Base-by-base conservation (phyloP, 2,113 vertebrate species). In the Trogon melanurus region DNA sequence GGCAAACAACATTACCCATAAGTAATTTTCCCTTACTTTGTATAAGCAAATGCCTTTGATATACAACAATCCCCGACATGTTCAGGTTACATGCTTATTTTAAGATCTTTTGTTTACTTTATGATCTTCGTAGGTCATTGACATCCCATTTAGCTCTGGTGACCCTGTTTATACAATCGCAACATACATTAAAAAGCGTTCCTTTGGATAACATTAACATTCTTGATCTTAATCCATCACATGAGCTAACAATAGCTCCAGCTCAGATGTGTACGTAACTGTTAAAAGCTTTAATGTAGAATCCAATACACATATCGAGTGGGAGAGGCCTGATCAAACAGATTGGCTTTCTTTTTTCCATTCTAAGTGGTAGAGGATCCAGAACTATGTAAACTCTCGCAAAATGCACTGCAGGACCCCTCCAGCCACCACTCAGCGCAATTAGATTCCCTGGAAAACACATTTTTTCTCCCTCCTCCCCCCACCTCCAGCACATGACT, bases 41-140 rank as follows among this genome's bases (percentile, higher is more conserved):
- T 96, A 94, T 98, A 98, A 98, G 97, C 98, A 98, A 96, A 96
- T 95, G 95, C 87, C 97, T 98, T 98, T 97, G 94, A 97, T 98
- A 97, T 95, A 93, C 92, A 97, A 93, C 97, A 97, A 96, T 97
- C 95, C 97, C 97, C 21, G 13, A 97, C 81, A 95, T 97, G 91
- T 98, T 98, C 98, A 96, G 97, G 98, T 98, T 98, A 97, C 98
- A 97, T 97, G 96, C 96, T 98, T 98, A 98, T 98, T 98, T 98
- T 98, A 98, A 98, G 97, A 98, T 98, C 98, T 98, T 98, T 98
- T 99, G 98, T 98, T 98, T 99, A 98, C 98, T 98, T 98, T 98
- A 96, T 98, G 97, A 98, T 98, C 98, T 98, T 97, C 97, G 97
- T 98, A 98, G 97, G 98, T 98, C 98, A 97, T 97, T 99, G 98